phyloP scores from a whole-genome alignment of 1,140 invertebrate species.

The Sesamia nonagrioides region DNA sequence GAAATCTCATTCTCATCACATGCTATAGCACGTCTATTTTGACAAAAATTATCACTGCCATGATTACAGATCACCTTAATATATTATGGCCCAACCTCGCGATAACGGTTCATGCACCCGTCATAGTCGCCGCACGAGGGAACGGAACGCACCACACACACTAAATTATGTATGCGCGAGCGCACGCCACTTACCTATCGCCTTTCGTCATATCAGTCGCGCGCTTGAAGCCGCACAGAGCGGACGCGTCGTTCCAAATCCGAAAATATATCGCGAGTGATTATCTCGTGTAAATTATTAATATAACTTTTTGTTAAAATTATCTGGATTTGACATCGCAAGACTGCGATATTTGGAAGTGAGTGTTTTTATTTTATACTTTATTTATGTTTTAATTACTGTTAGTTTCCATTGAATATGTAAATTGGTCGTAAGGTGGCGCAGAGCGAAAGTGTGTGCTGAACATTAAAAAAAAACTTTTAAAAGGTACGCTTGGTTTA shows the following conservation, averaged over 20 bases:
- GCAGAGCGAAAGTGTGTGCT: slow-evolving; percentile 28
- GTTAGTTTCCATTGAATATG: slow-evolving; percentile 33
- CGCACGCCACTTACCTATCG: slow-evolving; percentile 36
- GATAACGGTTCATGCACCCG: slow-evolving; percentile 48
- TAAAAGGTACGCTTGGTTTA: not conserved
- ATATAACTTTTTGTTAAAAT: slow-evolving; percentile 13
- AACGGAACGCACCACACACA: slow-evolving; percentile 30
- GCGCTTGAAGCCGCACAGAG: slow-evolving; percentile 48
- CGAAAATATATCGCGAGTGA: slow-evolving; percentile 43
- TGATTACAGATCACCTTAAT: slow-evolving; percentile 17
- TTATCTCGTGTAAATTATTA: slow-evolving; percentile 32
- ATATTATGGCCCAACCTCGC: slow-evolving; percentile 14
- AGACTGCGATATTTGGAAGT: slow-evolving; percentile 24
- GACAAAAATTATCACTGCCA: not conserved
- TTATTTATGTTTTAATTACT: not conserved
- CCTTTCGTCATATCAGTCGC: slow-evolving; percentile 53
- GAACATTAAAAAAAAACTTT: not conserved
- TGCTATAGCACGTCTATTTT: slow-evolving; percentile 8
- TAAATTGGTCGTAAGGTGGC: slow-evolving; percentile 25
- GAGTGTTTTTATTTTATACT: slow-evolving; percentile 9
- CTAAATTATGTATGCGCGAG: slow-evolving; percentile 47
- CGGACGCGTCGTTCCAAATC: slow-evolving; percentile 47
- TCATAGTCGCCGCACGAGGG: slow-evolving; percentile 22
- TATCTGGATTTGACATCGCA: slow-evolving; percentile 40
- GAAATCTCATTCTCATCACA: not conserved